Evolutionary conservation across 2,113 vertebrate genomes (phyloP).

Genomic region (Peucedramus taeniatus): DNA sequence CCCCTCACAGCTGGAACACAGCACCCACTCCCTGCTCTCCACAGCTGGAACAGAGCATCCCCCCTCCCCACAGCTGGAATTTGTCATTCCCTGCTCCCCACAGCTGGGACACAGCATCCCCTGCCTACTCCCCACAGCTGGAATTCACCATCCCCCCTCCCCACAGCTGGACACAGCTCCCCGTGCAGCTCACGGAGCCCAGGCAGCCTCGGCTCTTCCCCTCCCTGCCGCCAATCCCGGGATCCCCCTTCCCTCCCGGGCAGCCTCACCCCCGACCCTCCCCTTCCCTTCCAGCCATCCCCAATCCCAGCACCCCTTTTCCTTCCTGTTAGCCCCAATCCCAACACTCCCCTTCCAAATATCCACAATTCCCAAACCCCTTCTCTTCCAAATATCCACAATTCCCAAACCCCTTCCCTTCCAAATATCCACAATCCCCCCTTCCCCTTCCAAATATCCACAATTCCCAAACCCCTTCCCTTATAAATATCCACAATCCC

Average conservation of each 20-base stretch:
- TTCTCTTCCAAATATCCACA: neutral
- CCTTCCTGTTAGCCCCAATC: neutral
- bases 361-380: neutral
- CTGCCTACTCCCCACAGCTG: too few species aligned
- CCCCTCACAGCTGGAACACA: too few species aligned
- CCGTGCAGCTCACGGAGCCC: neutral
- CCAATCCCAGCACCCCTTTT: neutral
- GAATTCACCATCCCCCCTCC: too few species aligned
- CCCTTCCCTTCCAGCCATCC: neutral
- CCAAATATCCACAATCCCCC: neutral
- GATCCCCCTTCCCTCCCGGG: neutral
- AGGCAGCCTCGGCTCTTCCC: neutral
- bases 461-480: neutral
- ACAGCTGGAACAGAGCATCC: too few species aligned
- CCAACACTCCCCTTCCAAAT: neutral
- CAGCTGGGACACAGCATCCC: too few species aligned
- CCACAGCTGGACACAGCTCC: too few species aligned
- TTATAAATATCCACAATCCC: neutral
- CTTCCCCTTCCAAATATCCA: too few species aligned
- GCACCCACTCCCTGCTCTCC: neutral
- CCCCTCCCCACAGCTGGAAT: too few species aligned
- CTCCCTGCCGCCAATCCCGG: neutral
- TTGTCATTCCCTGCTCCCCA: rapidly evolving
- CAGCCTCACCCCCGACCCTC: neutral
- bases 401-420: too few species aligned